Base-by-base conservation (phyloP, 1,140 invertebrate genomes). In the Sinonovacula constricta region DNA sequence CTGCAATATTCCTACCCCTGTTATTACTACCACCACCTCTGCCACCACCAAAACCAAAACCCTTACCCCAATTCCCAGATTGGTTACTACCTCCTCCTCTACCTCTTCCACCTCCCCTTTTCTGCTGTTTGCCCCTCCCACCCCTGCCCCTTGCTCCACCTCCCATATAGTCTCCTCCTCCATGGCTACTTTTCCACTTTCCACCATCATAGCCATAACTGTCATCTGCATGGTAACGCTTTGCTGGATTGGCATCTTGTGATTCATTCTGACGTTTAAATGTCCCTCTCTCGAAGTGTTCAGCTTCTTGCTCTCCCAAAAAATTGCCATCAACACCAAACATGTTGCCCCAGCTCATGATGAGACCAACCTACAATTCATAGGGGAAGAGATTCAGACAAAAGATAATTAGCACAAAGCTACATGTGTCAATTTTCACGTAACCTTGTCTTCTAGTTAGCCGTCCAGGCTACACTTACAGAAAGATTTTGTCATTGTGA, bases 121-220 rank as follows among this genome's bases (percentile, higher is more conserved):
- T 60, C 22, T 26, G 1, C 51, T 34, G 34, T 56, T 53, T 22
- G 34, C 34, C 39, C 39, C 7, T 77, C 51, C 60, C 18, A 22
- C 70, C 18, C 45, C 54, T 31, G n/a, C 30, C 14, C 34, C 53
- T 36, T n/a, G 10, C 34, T 18, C 74, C 14, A 36, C 39, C n/a
- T n/a, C n/a, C n/a, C n/a, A n/a, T n/a, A 31, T 62, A 26, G 28
- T 39, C 30, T 66, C 72, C 18, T 28, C 39, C 34, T 30, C 30
- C n/a, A 18, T 28, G 31, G 30, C 18, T 26, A 26, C 33, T 28
- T 24, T 53, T 30, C 28, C 30, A 34, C 15, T 62, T 45, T 18
- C n/a, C 28, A 0, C 69, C 26, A 31, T 39, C 56, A 72, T 26
- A 72, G 15, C 54, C 57, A 72, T 39, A 72, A 5, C 39, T 39